Percentiles rank a stretch among this genome's conserved stretches.
Evolutionary conservation across 2,888 invertebrate species (phyloP).

Genomic region (Carcina quercana): DNA sequence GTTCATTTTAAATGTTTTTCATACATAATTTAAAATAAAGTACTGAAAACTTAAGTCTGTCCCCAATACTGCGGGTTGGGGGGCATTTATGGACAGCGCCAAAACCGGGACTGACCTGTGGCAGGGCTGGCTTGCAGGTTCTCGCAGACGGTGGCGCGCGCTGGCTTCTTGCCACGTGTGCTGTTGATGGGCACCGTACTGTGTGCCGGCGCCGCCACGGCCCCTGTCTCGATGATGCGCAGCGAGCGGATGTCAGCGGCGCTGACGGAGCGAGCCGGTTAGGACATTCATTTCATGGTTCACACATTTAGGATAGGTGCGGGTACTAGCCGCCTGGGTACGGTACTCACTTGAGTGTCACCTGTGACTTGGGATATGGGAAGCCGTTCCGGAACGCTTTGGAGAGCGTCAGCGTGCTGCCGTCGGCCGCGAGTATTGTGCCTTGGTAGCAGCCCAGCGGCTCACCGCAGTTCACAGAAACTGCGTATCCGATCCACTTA

Average conservation of each 20-base stretch:
- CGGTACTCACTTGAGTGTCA: constrained; percentile 60
- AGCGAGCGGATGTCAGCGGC: constrained; percentile 84
- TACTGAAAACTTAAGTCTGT: too few relatives aligned
- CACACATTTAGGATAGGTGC: too few relatives aligned
- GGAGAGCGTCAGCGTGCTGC: constrained; percentile 80
- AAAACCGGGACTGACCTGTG: too few relatives aligned
- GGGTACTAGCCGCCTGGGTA: too few relatives aligned
- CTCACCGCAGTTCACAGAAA: constrained; percentile 87
- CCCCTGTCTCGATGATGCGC: constrained; percentile 80
- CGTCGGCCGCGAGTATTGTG: constrained; percentile 82
- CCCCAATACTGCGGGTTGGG: too few relatives aligned
- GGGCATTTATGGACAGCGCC: too few relatives aligned
- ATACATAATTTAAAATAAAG: too few relatives aligned
- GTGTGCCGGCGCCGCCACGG: constrained; percentile 43
- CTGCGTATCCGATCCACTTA: constrained; percentile 84
- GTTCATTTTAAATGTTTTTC: too few relatives aligned
- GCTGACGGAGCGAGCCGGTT: constrained; percentile 48
- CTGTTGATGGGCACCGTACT: constrained; percentile 53
- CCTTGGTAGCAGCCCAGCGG: constrained; percentile 88
- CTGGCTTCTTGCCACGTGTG: constrained; percentile 38
- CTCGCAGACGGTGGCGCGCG: constrained; percentile 56
- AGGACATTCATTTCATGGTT: background rate
- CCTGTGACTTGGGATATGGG: constrained; percentile 63
- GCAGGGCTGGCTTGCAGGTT: constrained; percentile 51
- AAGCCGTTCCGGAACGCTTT: constrained; percentile 90